Evolutionary conservation across 2,797 vertebrate species (phyloP).

Genomic region (Neosalanx taihuensis): DNA sequence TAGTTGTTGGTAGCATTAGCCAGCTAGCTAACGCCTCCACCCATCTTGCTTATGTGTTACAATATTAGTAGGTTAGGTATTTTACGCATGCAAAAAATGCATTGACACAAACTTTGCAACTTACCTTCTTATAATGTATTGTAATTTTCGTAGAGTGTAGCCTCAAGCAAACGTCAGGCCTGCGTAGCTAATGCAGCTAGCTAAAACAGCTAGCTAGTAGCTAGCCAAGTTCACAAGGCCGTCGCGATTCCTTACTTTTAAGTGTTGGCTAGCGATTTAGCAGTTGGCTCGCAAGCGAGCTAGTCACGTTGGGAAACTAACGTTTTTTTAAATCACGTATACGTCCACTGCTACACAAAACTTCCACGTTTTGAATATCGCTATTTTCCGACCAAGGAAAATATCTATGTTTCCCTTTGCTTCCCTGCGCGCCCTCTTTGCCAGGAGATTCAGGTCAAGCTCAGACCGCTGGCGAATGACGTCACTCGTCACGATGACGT

Average conservation of each 20-base stretch:
- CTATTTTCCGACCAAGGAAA: slow-evolving; percentile 25
- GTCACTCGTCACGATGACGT: slow-evolving; percentile 56
- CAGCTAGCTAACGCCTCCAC: not conserved
- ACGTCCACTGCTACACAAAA: not conserved
- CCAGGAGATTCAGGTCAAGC: slow-evolving; percentile 31
- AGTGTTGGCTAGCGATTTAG: not conserved
- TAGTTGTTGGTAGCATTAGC: not conserved
- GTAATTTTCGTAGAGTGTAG: not conserved
- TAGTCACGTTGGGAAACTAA: not conserved
- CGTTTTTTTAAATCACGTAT: not conserved
- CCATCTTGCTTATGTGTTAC: not conserved
- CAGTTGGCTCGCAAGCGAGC: not conserved
- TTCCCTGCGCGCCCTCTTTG: slow-evolving; percentile 22
- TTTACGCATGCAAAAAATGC: too few species aligned
- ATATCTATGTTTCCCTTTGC: slow-evolving; percentile 13
- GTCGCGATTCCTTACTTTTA: slow-evolving; percentile 17
- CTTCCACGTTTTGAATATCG: slow-evolving; percentile 22
- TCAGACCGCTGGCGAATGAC: slow-evolving; percentile 43
- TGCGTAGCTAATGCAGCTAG: not conserved
- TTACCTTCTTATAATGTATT: slow-evolving; percentile 9
- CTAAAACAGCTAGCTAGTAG: slow-evolving; percentile 5
- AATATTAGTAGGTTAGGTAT: not conserved
- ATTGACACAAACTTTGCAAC: not conserved
- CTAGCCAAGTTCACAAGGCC: slow-evolving; percentile 47
- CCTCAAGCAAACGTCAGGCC: not conserved